phyloP scores from a whole-genome alignment of 2,888 invertebrate species.

The Entomobrya multifasciata region DNA sequence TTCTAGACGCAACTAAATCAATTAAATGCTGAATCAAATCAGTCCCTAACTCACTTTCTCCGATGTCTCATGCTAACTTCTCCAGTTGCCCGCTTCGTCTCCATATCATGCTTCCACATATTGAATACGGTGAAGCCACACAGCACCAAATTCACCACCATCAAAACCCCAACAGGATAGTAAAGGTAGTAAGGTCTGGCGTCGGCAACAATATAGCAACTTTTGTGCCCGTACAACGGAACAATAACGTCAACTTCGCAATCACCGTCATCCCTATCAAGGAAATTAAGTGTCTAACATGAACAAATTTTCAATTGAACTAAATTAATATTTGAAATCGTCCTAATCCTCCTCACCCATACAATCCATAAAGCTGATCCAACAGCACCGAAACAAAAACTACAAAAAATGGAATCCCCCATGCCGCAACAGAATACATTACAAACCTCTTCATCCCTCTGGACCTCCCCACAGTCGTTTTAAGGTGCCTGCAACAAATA shows the following conservation, averaged over 20 bases:
- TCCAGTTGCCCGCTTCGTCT: conserved; percentile 59
- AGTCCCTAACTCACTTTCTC: too few relatives aligned
- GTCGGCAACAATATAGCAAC: conserved; percentile 74
- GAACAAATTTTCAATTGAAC: not conserved
- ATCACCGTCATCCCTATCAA: conserved; percentile 72
- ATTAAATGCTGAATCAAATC: too few relatives aligned
- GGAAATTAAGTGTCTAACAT: not conserved
- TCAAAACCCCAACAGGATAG: conserved; percentile 75
- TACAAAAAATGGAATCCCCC: conserved; percentile 72
- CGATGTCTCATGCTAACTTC: conserved; percentile 42
- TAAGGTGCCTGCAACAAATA: conserved; percentile 65
- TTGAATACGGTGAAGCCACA: conserved; percentile 68
- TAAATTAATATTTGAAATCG: not conserved
- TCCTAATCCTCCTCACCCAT: conserved; percentile 48
- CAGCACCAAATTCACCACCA: conserved; percentile 71
- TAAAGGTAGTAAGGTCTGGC: conserved; percentile 75
- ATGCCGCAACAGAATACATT: conserved; percentile 69
- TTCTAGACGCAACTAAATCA: too few relatives aligned
- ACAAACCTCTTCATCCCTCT: conserved; percentile 73
- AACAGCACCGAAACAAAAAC: conserved; percentile 70
- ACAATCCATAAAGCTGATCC: conserved; percentile 71
- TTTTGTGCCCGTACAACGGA: conserved; percentile 74
- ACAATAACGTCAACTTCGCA: conserved; percentile 70
- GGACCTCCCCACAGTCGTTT: conserved; percentile 75
- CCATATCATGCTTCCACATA: conserved; percentile 72